These are phyloP conservation scores for Chaetodon auriga DNA, from an alignment of 2,113 vertebrate species.

Conservation along the genomic window DNA sequence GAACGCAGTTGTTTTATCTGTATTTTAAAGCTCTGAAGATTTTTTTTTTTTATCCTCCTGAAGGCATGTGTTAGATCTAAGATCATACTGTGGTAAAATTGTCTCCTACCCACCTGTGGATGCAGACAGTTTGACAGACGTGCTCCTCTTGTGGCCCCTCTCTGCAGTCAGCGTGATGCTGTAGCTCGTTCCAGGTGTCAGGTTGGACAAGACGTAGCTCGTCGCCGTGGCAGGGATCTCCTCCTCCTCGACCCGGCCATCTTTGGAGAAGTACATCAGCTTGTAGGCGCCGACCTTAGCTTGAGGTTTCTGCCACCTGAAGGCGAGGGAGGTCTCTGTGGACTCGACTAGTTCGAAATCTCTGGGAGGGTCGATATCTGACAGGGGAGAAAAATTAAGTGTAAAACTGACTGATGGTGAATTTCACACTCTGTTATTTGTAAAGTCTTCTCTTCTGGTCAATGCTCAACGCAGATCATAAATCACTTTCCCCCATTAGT, in stretches of 20 bases:
- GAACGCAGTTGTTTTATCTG: not conserved
- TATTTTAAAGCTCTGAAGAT: not conserved
- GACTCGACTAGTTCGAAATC: constrained; percentile 83
- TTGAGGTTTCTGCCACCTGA: constrained; percentile 88
- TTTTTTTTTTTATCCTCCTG: no score
- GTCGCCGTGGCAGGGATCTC: constrained; percentile 84
- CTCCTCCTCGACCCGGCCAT: constrained; percentile 77
- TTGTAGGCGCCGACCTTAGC: constrained; percentile 91
- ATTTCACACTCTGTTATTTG: not conserved
- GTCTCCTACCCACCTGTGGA: constrained; percentile 88
- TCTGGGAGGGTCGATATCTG: constrained; percentile 93
- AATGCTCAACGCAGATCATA: not conserved
- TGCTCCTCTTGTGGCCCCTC: constrained; percentile 90
- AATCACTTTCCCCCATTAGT: constrained; percentile 22
- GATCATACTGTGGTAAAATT: not conserved
- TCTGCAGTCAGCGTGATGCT: constrained; percentile 85
- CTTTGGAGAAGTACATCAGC: constrained; percentile 78
- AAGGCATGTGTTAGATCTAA: not conserved
- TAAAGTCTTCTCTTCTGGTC: not conserved
- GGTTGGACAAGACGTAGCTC: constrained; percentile 79
- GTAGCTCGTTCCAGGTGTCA: constrained; percentile 88
- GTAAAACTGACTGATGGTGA: not conserved
- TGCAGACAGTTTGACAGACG: constrained; percentile 77
- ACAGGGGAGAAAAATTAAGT: not conserved
- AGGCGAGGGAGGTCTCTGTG: constrained; percentile 85